Conservation (phyloP, 2,888 invertebrate species). For the Eupithecia pulchellata region DNA sequence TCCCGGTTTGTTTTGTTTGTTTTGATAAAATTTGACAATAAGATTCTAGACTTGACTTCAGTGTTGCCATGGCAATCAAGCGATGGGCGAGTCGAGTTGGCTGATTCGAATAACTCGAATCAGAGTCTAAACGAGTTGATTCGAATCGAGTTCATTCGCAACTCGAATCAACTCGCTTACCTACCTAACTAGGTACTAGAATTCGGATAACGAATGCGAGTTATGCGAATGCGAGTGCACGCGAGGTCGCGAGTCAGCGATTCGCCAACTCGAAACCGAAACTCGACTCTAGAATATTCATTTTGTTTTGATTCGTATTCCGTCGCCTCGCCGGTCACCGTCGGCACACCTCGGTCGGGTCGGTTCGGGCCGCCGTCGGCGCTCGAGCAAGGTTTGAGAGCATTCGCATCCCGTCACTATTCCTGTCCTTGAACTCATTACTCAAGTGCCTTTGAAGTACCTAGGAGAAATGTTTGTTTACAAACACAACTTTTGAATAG, state of each 20-base stretch:
- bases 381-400: slow-evolving; percentile 13
- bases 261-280: slow-evolving; percentile 10
- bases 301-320: slow-evolving; percentile 9
- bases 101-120: too few relatives aligned
- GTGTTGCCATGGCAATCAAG: too few relatives aligned
- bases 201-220: slow-evolving; percentile 5
- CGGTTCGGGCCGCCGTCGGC: slow-evolving; percentile 15
- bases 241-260: slow-evolving; percentile 9
- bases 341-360: slow-evolving; percentile 15
- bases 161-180: slow-evolving; percentile 9
- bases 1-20: too few relatives aligned
- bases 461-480: slow-evolving; percentile 10
- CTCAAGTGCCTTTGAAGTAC: slow-evolving; percentile 5
- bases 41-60: too few relatives aligned
- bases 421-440: slow-evolving; percentile 7
- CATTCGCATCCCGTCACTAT: slow-evolving; percentile 6
- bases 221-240: slow-evolving; percentile 9
- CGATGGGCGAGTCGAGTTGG: neutral
- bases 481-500: slow-evolving; percentile 11
- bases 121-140: slow-evolving; percentile 10
- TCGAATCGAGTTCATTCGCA: neutral
- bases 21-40: too few relatives aligned
- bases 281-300: slow-evolving; percentile 8
- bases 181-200: slow-evolving; percentile 8
- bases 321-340: slow-evolving; percentile 13